These are phyloP conservation scores for Salarias fasciatus DNA, from an alignment of 2,797 vertebrate genomes.

Conservation along the genomic window DNA sequence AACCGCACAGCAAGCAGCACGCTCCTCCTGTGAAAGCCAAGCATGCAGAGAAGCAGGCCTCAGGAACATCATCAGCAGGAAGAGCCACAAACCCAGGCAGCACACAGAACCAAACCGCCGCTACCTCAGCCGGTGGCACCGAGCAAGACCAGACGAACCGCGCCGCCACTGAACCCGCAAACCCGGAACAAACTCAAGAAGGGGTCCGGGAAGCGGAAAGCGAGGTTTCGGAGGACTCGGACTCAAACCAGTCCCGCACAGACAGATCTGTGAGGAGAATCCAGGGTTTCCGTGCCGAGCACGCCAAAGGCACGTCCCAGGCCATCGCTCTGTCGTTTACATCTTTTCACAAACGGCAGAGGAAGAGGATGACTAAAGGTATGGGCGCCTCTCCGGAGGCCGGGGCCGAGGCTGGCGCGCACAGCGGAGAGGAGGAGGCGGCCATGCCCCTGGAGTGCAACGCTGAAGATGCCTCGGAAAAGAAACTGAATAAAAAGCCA, in stretches of 20 bases:
- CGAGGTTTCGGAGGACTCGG: conserved; percentile 32
- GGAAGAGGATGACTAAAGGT: conserved; percentile 48
- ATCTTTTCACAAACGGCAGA: conserved; percentile 58
- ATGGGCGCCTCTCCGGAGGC: conserved; percentile 62
- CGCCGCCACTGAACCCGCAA: conserved; percentile 50
- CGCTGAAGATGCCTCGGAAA: conserved; percentile 28
- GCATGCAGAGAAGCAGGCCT: conserved; percentile 33
- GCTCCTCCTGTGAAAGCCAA: conserved; percentile 38
- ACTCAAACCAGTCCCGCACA: conserved; percentile 31
- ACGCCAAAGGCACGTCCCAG: conserved; percentile 40
- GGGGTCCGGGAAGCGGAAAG: conserved; percentile 30
- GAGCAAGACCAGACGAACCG: conserved; percentile 59
- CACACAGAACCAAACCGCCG: conserved; percentile 54
- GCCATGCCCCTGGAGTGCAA: conserved; percentile 53
- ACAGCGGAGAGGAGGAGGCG: conserved; percentile 57
- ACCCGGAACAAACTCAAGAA: conserved; percentile 13
- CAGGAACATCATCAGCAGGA: conserved; percentile 34
- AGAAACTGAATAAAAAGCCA: conserved; percentile 31
- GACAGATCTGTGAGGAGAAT: conserved; percentile 37
- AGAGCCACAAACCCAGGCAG: conserved; percentile 25
- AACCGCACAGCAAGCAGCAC: conserved; percentile 59
- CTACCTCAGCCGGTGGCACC: conserved; percentile 46
- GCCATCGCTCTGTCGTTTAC: conserved; percentile 32
- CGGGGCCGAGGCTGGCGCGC: conserved; percentile 54
- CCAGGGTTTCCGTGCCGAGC: conserved; percentile 40